Evolutionary conservation across 2,113 vertebrate genomes (phyloP).

Genomic region (Rhineura floridana): DNA sequence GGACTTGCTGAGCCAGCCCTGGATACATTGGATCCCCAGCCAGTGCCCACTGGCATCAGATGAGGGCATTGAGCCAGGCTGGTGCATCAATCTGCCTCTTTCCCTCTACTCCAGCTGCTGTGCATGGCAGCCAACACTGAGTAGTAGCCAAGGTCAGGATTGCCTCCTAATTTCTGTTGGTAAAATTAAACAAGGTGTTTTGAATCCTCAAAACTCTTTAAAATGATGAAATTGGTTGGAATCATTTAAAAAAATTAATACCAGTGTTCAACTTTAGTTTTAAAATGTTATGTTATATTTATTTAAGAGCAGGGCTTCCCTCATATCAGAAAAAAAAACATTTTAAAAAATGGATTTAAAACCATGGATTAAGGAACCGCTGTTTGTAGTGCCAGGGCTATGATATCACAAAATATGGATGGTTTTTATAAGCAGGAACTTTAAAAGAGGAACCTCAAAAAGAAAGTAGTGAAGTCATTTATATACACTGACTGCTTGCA

Average conservation of each 20-base stretch:
- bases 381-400: neutral
- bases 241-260: neutral
- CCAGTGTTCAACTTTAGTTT: too few relatives aligned
- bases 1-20: too few relatives aligned
- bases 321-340: neutral
- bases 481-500: slow-evolving; percentile 1
- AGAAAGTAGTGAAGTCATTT: slow-evolving; percentile 3
- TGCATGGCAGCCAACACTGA: too few relatives aligned
- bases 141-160: too few relatives aligned
- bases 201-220: neutral
- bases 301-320: neutral
- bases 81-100: too few relatives aligned
- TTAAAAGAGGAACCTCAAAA: neutral
- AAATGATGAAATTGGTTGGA: neutral
- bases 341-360: neutral
- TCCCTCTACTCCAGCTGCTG: too few relatives aligned
- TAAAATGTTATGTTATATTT: neutral
- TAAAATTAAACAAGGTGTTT: neutral
- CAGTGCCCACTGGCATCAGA: too few relatives aligned
- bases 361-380: neutral
- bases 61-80: too few relatives aligned
- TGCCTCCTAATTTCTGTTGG: neutral
- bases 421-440: neutral
- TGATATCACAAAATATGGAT: neutral
- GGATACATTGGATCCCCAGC: too few relatives aligned